These are phyloP conservation scores for Mamestra configurata DNA, from an alignment of 1,140 invertebrate species.

Conservation along the genomic window DNA sequence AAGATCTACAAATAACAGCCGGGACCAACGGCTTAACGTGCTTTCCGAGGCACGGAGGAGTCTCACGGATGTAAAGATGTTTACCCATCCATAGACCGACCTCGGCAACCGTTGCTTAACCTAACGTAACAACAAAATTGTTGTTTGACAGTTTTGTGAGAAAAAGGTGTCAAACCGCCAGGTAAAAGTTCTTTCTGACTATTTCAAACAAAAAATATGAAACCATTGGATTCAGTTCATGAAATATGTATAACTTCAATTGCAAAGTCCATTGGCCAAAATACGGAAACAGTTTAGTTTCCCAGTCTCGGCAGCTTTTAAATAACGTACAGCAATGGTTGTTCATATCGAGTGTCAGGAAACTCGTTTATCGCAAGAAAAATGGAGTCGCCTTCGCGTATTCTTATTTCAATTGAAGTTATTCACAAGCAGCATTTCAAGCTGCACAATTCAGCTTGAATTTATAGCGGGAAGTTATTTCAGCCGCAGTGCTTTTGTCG, in stretches of 20 bases:
- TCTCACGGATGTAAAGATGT: too few species aligned
- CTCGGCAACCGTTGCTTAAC: too few species aligned
- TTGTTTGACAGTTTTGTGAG: too few species aligned
- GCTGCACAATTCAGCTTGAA: conserved; percentile 54
- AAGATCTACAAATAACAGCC: too few species aligned
- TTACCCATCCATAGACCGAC: too few species aligned
- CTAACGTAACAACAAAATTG: too few species aligned
- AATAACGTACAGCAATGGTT: conserved; percentile 4
- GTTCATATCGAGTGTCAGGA: conserved; percentile 38
- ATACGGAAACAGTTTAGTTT: conserved; percentile 10
- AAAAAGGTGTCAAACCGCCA: too few species aligned
- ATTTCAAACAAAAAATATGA: background rate
- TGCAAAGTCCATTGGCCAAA: background rate
- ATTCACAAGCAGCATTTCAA: conserved; percentile 51
- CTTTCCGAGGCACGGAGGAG: too few species aligned
- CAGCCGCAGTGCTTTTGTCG: conserved; percentile 38
- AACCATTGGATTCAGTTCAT: background rate
- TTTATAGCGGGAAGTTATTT: conserved; percentile 58
- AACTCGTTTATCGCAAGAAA: conserved; percentile 56
- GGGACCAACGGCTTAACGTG: too few species aligned
- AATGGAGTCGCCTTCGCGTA: conserved; percentile 51
- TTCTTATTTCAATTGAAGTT: conserved; percentile 60
- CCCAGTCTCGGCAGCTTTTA: background rate
- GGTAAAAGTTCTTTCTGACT: too few species aligned
- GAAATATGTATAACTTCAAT: background rate